Conservation (phyloP, 2,113 vertebrate species). For the Ceyx margarethae region DNA sequence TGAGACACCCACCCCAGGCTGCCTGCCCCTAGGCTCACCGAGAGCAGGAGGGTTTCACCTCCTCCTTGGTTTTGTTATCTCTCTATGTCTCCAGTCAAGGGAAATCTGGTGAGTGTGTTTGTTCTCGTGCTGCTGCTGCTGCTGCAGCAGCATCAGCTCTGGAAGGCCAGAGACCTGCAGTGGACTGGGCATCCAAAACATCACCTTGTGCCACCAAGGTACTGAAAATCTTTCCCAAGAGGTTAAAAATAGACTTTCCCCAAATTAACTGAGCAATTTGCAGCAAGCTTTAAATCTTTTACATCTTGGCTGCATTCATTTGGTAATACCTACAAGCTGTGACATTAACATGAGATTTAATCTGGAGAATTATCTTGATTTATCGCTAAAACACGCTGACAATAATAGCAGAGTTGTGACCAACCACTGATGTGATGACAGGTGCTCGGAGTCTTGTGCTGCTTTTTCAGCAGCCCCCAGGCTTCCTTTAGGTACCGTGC, state of each 20-base stretch:
- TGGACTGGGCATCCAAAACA: not conserved
- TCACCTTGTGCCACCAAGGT: not conserved
- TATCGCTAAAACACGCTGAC: not conserved
- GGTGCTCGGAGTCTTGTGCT: not conserved
- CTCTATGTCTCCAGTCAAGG: rapidly evolving
- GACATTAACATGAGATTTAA: not conserved
- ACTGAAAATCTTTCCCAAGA: not conserved
- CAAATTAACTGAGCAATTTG: rapidly evolving
- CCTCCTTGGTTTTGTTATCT: rapidly evolving
- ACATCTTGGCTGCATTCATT: not conserved
- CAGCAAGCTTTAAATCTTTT: not conserved
- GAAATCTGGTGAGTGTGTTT: not conserved
- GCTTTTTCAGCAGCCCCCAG: not conserved
- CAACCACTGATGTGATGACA: rapidly evolving
- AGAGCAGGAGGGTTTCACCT: not conserved
- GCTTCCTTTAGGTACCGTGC: not conserved
- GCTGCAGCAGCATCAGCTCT: not conserved
- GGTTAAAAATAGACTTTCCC: not conserved
- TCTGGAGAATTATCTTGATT: not conserved
- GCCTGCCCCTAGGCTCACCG: rapidly evolving
- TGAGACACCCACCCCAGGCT: rapidly evolving
- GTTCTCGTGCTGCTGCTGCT: not conserved
- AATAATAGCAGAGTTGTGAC: rapidly evolving
- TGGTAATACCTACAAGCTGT: rapidly evolving
- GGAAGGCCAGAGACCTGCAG: not conserved